Conservation (phyloP, 2,797 vertebrate species). For the Todus mexicanus region DNA sequence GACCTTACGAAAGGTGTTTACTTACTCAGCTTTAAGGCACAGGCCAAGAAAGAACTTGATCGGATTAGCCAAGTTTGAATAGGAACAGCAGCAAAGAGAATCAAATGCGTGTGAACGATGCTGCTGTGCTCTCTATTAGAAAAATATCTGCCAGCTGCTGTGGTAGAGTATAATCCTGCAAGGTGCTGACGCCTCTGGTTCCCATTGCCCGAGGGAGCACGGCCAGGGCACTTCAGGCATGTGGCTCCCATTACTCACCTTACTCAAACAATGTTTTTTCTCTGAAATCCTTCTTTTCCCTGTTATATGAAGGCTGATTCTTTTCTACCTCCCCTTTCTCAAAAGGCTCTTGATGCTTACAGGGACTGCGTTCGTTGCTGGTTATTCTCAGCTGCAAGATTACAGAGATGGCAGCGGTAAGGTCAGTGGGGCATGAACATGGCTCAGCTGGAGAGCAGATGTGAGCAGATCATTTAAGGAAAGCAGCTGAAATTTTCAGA, state of each 20-base stretch:
- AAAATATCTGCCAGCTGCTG: slow-evolving; percentile 35
- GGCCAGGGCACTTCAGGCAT: neutral
- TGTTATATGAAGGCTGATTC: neutral
- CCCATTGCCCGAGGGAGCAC: neutral
- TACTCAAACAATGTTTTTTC: neutral
- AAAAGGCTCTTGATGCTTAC: neutral
- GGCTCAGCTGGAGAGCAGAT: slow-evolving; percentile 64
- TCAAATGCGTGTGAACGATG: slow-evolving; percentile 27
- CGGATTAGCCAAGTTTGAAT: slow-evolving; percentile 52
- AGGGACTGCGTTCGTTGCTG: neutral
- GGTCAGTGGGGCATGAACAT: slow-evolving; percentile 57
- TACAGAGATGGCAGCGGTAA: slow-evolving; percentile 28
- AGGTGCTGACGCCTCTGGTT: neutral
- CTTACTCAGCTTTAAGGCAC: slow-evolving; percentile 50
- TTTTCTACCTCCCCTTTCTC: neutral
- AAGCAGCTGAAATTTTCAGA: slow-evolving; percentile 35
- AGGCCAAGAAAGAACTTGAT: slow-evolving; percentile 59
- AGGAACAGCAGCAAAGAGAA: slow-evolving; percentile 45
- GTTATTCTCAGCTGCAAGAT: slow-evolving; percentile 49
- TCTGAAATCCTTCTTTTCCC: slow-evolving; percentile 15
- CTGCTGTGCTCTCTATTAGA: slow-evolving; percentile 1
- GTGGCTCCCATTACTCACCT: slow-evolving; percentile 3
- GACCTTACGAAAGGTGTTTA: slow-evolving; percentile 54
- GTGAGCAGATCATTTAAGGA: slow-evolving; percentile 41
- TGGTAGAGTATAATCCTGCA: slow-evolving; percentile 16